phyloP scores from a whole-genome alignment of 2,113 vertebrate genomes.

The Myotis brandtii region DNA sequence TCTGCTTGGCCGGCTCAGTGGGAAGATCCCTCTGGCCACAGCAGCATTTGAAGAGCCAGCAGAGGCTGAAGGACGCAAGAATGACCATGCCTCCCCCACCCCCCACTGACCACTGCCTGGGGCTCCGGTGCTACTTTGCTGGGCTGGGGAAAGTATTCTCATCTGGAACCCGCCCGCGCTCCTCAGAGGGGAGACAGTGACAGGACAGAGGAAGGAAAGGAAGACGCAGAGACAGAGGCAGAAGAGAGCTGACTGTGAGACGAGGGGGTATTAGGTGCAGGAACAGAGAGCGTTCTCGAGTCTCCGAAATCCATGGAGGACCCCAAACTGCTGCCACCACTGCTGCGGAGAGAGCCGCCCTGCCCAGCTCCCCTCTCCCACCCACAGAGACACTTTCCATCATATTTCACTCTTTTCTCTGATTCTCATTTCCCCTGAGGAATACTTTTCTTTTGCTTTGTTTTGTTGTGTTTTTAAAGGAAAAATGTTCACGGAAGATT shows the following conservation, averaged over 20 bases:
- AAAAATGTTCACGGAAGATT: slow-evolving; percentile 67
- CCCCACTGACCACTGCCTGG: accelerated
- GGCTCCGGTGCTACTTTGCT: accelerated
- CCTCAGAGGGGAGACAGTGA: too few relatives aligned
- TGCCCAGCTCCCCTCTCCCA: not conserved
- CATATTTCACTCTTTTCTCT: not conserved
- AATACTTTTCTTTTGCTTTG: slow-evolving; percentile 67
- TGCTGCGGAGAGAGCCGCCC: accelerated
- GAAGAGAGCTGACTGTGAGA: not conserved
- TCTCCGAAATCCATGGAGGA: accelerated
- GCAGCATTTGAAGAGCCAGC: accelerated
- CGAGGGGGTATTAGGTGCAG: accelerated
- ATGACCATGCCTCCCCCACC: not conserved
- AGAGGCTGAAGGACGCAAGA: not conserved
- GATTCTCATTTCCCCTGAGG: not conserved
- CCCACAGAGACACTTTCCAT: not conserved
- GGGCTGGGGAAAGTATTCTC: not conserved
- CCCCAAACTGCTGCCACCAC: too few relatives aligned
- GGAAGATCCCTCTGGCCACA: not conserved
- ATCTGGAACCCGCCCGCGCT: not conserved
- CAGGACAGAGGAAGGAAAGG: not conserved
- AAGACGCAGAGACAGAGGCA: not conserved
- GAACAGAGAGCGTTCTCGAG: accelerated
- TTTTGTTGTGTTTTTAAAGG: slow-evolving; percentile 53
- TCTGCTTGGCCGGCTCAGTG: accelerated